Evolutionary conservation across 2,113 vertebrate genomes (phyloP), one percentile per base, ranked within the genome.

Genomic region (Saccopteryx bilineata): DNA sequence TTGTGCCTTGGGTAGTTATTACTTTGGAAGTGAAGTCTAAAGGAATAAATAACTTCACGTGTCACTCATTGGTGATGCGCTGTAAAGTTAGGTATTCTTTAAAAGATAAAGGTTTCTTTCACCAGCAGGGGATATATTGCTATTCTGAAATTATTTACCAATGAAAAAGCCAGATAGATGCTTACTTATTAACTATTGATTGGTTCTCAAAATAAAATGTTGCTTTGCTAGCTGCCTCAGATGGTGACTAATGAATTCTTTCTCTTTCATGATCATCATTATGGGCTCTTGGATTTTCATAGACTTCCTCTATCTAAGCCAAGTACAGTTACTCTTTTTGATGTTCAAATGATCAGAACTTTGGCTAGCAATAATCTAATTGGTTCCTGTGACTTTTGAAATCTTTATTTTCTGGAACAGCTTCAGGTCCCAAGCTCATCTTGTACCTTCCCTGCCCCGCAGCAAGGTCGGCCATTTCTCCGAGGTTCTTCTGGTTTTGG

Each of bases 381-480:
- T 91, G 80, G 11, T 24, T 86, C 3, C 24, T 26, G 11, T 92
- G 23, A 68, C 76, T 96, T 81, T 87, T 79, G 68, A 84, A 84
- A 26, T 93, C 8, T 65, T 94, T 75, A 19, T 46, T 95, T 87
- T 90, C 60, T 92, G 71, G 46, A 58, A 14, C 48, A 83, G 5
- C 54, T 31, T 61, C 33, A 14, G 87, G 24, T 31, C 19, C 78
- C 58, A n/a, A 12, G 18, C 2, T 71, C 23, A 8, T 5, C 65
- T 76, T 68, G 14, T 54, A 24, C 19, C 11, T 66, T 65, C 26
- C 19, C 10, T 86, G 31, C 14, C 58, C 15, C 50, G 19, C 33
- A 46, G 66, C 72, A 50, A 50, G 68, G 28, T 21, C 58, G 61
- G 21, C n/a, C 39, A 33, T 94, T 96, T 96, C n/a, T 90, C 50